Conservation (phyloP, 2,113 vertebrate genomes). For the Narcine bancroftii region DNA sequence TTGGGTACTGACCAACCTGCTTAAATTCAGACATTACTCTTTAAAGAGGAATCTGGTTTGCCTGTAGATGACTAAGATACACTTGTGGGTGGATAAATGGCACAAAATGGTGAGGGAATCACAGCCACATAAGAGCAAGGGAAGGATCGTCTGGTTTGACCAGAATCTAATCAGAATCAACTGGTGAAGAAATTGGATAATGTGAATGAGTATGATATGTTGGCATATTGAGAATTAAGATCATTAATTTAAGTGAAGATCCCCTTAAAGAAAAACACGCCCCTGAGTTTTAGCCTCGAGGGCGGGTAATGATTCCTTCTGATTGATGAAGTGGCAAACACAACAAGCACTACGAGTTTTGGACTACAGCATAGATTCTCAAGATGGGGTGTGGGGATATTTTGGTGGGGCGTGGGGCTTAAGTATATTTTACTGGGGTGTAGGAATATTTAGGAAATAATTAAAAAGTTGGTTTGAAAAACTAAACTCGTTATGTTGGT, state of each 20-base stretch:
- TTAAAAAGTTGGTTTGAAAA: no score
- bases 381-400: no score
- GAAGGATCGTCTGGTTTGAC: not conserved
- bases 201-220: not conserved
- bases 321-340: not conserved
- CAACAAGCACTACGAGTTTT: not conserved
- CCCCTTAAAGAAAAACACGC: not conserved
- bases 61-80: not conserved
- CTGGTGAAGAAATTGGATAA: no score
- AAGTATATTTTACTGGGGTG: no score
- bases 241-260: not conserved
- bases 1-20: not conserved
- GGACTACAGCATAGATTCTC: no score
- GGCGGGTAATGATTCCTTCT: no score
- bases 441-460: no score
- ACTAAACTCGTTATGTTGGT: no score
- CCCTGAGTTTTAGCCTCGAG: no score
- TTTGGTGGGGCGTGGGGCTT: no score
- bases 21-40: not conserved
- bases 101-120: not conserved
- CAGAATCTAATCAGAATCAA: no score
- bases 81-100: not conserved
- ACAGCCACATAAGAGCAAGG: not conserved
- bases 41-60: not conserved
- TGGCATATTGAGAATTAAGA: not conserved